Base-by-base conservation (phyloP, 2,113 vertebrate genomes). In the Pelodiscus sinensis region DNA sequence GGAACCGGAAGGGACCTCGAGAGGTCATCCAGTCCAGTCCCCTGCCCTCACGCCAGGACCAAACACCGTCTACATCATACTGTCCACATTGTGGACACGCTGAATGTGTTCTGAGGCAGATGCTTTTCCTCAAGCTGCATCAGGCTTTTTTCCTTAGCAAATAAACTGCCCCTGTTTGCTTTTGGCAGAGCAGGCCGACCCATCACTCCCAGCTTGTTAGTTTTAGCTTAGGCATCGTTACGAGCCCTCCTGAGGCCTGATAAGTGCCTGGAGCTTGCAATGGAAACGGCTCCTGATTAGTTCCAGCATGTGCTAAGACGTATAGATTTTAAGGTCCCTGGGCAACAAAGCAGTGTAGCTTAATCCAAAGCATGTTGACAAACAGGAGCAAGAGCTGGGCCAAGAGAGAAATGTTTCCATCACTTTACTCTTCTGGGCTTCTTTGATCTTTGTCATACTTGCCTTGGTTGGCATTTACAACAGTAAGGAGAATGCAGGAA, bases 171-270 rank as follows among this genome's bases (percentile, higher is more conserved):
- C 79, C 68, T 91, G 82, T n/a, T 56, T 88, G 93, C 92, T 73
- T 80, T 79, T 10, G 87, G 94, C 89, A 92, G 92, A 91, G 86
- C 57, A 54, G 29, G 35, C 92, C 65, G 54, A n/a, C 51, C 65
- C 94, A 22, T 16, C 71, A n/a, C 77, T 82, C 95, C 91, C 89
- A 85, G 51, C 50, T 92, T 90, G 86, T 79, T 95, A 88, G 71
- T 91, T 94, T 95, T 96, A 94, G 88, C 92, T 92, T 94, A 27
- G 79, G 75, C 85, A 91, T 87, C 75, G 68, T 85, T 95, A 86
- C 84, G 52, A 92, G 77, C 80, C 44, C 3, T 31, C 79, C 86
- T 94, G 84, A 94, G 93, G 86, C 50, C 8, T 80, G 71, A 38
- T 57, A 82, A 13, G 25, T 90, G 50, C 55, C 86, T 95, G 93